phyloP scores from a whole-genome alignment of 2,888 invertebrate species.

The Thymelicus lineola region DNA sequence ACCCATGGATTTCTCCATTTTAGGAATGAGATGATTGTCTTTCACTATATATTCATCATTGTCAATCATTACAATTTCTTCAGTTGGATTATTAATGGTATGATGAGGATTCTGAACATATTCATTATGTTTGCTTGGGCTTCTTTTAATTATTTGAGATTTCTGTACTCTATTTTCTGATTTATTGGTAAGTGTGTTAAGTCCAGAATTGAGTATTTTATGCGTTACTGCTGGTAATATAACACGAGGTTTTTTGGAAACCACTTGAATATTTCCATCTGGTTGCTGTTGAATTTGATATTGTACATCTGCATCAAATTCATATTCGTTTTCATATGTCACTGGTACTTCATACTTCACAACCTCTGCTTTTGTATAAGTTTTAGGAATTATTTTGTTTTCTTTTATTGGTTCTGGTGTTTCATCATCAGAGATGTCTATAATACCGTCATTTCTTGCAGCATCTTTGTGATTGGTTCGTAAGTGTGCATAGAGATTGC shows the following conservation, averaged over 20 bases:
- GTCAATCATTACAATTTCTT: conserved; percentile 82
- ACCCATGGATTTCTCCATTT: conserved; percentile 48
- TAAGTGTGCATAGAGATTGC: conserved; percentile 89
- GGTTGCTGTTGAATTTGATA: conserved; percentile 68
- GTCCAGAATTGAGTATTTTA: conserved; percentile 73
- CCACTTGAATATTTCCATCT: conserved; percentile 80
- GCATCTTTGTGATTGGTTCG: conserved; percentile 87
- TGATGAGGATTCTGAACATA: conserved; percentile 46
- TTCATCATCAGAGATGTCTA: conserved; percentile 85
- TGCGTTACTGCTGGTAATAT: conserved; percentile 57
- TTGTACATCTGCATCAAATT: conserved; percentile 59
- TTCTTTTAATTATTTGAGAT: conserved; percentile 46
- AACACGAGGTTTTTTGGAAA: conserved; percentile 63
- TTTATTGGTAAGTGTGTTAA: conserved; percentile 45
- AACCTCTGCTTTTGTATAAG: conserved; percentile 48
- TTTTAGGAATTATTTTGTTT: conserved; percentile 50
- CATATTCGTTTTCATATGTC: conserved; percentile 60
- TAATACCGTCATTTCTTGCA: conserved; percentile 87
- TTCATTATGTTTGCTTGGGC: conserved; percentile 52
- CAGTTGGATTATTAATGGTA: conserved; percentile 50
- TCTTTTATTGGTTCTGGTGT: conserved; percentile 44
- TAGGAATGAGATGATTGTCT: conserved; percentile 68
- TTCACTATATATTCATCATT: conserved; percentile 85
- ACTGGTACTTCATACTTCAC: conserved; percentile 67
- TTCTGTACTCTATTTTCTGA: conserved; percentile 51